A percentile compares a stretch with the other conserved stretches of the same genome.
Conservation (phyloP, 1,140 invertebrate genomes). For the Eupeodes corollae region DNA sequence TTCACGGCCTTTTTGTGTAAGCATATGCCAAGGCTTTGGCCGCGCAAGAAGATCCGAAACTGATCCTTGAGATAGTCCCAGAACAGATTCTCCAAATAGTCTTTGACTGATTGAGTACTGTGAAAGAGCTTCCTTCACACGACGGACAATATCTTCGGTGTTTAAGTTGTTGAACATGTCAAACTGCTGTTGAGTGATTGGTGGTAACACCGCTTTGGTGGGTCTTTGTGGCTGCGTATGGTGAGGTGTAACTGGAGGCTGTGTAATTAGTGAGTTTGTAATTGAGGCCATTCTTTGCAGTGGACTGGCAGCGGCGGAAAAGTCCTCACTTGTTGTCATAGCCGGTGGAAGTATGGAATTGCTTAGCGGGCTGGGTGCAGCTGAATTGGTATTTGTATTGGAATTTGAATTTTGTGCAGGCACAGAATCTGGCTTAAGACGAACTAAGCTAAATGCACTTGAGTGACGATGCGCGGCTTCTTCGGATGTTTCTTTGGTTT, state of each 20-base stretch:
- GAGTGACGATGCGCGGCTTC: constrained; percentile 58
- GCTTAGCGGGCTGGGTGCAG: constrained; percentile 62
- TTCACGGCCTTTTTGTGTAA: constrained; percentile 92
- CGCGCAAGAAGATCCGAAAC: constrained; percentile 88
- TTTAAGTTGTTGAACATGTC: constrained; percentile 97
- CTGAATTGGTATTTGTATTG: constrained; percentile 26
- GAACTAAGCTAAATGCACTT: constrained; percentile 72
- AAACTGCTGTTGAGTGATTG: constrained; percentile 98
- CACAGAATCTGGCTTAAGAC: constrained; percentile 64
- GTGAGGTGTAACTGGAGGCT: constrained; percentile 71
- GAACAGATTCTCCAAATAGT: constrained; percentile 92
- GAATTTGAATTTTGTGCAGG: not conserved
- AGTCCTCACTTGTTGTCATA: constrained; percentile 64
- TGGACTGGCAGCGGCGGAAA: constrained; percentile 74
- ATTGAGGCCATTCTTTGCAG: constrained; percentile 95
- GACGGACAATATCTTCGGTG: constrained; percentile 95
- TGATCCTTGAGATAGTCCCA: constrained; percentile 91
- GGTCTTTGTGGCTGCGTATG: constrained; percentile 73
- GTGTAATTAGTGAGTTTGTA: constrained; percentile 89
- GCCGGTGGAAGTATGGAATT: constrained; percentile 73
- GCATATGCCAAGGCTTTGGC: constrained; percentile 95
- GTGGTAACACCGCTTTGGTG: constrained; percentile 88
- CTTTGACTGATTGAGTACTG: constrained; percentile 98
- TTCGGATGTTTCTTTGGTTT: constrained; percentile 13
- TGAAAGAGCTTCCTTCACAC: constrained; percentile 94